A percentile compares a stretch with the other conserved stretches of the same genome.
Conservation (phyloP, 2,797 vertebrate genomes). For the Hypotaenidia okinawae region DNA sequence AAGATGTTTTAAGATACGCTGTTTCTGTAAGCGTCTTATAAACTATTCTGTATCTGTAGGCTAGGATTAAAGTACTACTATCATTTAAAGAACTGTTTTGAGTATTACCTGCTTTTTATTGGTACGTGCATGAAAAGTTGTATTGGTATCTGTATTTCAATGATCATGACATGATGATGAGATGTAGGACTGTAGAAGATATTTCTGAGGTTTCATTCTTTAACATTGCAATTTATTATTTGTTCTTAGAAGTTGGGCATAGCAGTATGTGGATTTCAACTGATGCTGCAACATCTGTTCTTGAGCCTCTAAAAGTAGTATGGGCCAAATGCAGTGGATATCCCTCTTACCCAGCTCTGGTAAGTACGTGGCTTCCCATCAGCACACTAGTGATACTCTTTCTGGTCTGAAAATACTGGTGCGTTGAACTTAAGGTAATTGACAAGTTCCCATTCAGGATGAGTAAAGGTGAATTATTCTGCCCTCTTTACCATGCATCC, state of each 20-base stretch:
- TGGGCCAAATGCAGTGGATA: constrained; percentile 99
- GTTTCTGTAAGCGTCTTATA: not conserved
- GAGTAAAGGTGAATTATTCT: not conserved
- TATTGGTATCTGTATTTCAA: not conserved
- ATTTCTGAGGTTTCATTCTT: not conserved
- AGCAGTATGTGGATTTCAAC: constrained; percentile 97
- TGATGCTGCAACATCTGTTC: constrained; percentile 88
- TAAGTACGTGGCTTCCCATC: constrained; percentile 78
- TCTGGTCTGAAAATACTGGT: not conserved
- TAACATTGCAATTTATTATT: not conserved
- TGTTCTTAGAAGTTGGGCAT: constrained; percentile 91
- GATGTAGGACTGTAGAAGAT: not conserved
- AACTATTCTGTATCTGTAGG: not conserved
- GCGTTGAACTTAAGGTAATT: fast-evolving
- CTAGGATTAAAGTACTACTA: not conserved
- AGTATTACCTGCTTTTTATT: not conserved
- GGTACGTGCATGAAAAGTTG: not conserved
- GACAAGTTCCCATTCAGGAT: not conserved
- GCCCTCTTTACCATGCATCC: not conserved
- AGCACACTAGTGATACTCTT: not conserved
- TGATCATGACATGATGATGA: not conserved
- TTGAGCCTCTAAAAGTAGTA: constrained; percentile 98
- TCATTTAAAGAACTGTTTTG: not conserved
- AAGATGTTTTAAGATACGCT: not conserved
- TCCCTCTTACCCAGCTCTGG: constrained; percentile 98